Conservation (phyloP, 2,113 vertebrate genomes). For the Canis aureus region DNA sequence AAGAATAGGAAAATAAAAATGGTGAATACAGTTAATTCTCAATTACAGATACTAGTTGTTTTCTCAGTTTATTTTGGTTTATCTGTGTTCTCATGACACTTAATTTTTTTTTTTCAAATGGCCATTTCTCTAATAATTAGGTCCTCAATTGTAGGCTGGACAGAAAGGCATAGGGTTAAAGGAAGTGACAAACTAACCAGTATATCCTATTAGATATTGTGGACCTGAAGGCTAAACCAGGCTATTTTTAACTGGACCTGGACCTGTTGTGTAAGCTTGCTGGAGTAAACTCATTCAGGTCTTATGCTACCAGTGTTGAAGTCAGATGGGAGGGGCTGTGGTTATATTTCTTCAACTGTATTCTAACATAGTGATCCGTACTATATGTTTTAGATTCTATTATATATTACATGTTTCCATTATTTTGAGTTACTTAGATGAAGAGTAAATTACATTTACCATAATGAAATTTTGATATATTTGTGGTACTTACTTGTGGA, state of each 20-base stretch:
- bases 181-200: constrained; percentile 1
- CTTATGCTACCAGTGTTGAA: background rate
- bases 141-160: background rate
- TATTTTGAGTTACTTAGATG: constrained; percentile 52
- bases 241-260: background rate
- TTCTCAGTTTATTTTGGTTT: constrained; percentile 34
- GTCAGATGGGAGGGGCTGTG: background rate
- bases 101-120: constrained; percentile 47
- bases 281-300: background rate
- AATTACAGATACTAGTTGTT: constrained; percentile 9
- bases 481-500: background rate
- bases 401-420: background rate
- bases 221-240: background rate
- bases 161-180: constrained; percentile 27
- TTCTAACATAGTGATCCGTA: background rate
- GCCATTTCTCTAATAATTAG: constrained; percentile 44
- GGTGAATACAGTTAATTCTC: background rate
- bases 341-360: background rate
- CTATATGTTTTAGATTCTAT: background rate
- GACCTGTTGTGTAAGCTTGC: background rate
- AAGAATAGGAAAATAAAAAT: constrained; percentile 29
- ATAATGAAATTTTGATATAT: constrained; percentile 25
- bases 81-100: constrained; percentile 17
- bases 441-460: background rate
- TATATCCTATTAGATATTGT: constrained; percentile 38